These are phyloP conservation scores for Eupithecia abbreviata DNA, from an alignment of 2,888 invertebrate species.

Conservation along the genomic window DNA sequence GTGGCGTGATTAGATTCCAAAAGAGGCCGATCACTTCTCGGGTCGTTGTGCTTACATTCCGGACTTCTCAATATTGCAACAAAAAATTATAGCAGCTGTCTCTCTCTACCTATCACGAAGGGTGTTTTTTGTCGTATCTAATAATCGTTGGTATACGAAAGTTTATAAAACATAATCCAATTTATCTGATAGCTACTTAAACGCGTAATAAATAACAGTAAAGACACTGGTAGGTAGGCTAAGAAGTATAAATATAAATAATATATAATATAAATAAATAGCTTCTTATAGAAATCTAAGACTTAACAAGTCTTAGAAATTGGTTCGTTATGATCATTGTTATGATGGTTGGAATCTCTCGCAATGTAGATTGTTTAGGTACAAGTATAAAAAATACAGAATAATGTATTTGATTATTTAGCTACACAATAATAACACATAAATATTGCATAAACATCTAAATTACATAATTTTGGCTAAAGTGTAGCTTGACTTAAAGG, in stretches of 20 bases:
- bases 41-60: slow-evolving; percentile 1
- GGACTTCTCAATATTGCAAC: not conserved
- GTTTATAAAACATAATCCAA: not conserved
- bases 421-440: too few species aligned
- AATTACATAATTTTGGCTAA: too few species aligned
- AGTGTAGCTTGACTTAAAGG: too few species aligned
- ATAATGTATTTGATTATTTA: too few species aligned
- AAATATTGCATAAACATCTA: too few species aligned
- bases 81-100: not conserved
- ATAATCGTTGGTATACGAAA: not conserved
- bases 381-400: too few species aligned
- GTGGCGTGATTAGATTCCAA: not conserved
- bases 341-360: not conserved
- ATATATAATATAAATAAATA: too few species aligned
- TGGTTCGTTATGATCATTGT: too few species aligned
- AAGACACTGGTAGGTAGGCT: not conserved
- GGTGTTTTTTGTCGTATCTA: not conserved
- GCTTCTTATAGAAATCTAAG: too few species aligned
- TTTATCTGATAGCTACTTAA: not conserved
- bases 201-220: not conserved
- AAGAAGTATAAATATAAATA: too few species aligned
- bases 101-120: not conserved
- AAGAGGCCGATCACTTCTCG: not conserved
- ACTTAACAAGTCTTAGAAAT: too few species aligned
- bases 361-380: not conserved